A percentile compares a stretch with the other conserved stretches of the same genome.
These are phyloP conservation scores for Aethes cnicana DNA, from an alignment of 2,888 invertebrate genomes.

Conservation along the genomic window DNA sequence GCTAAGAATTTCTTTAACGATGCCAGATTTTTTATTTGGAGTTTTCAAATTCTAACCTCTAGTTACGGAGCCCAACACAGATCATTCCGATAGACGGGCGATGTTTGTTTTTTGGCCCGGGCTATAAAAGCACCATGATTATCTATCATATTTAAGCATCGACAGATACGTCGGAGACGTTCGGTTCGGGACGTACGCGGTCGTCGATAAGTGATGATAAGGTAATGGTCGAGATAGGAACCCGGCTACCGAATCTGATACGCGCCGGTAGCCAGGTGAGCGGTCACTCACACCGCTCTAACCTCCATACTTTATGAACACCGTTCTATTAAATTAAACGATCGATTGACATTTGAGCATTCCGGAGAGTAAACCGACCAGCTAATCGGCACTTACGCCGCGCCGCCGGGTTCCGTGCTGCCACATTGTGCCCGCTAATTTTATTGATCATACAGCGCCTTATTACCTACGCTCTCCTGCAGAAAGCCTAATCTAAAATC, in stretches of 20 bases:
- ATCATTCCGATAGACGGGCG: conserved; percentile 58
- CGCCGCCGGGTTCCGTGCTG: conserved; percentile 1
- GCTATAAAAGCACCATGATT: conserved; percentile 67
- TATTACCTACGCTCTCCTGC: conserved; percentile 45
- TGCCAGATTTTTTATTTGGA: conserved; percentile 48
- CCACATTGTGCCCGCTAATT: conserved; percentile 48
- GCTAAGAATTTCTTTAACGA: conserved; percentile 61
- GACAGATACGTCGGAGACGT: conserved; percentile 66
- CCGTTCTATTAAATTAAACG: conserved; percentile 67
- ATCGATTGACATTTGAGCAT: conserved; percentile 53
- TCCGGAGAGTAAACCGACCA: conserved; percentile 24
- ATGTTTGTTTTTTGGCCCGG: conserved; percentile 58
- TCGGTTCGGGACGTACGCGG: conserved; percentile 43
- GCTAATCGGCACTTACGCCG: conserved; percentile 26
- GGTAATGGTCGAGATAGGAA: conserved; percentile 67
- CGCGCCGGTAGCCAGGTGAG: conserved; percentile 60
- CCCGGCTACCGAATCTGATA: conserved; percentile 73
- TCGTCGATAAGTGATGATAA: conserved; percentile 71
- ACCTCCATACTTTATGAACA: conserved; percentile 64
- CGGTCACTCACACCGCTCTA: conserved; percentile 54
- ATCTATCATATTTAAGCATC: conserved; percentile 66
- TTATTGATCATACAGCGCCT: conserved; percentile 47
- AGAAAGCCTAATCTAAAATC: conserved; percentile 61
- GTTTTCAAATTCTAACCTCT: conserved; percentile 65
- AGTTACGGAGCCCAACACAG: conserved; percentile 56